Evolutionary conservation across 2,797 vertebrate species (phyloP).

Genomic region (Rhinatrema bivittatum): DNA sequence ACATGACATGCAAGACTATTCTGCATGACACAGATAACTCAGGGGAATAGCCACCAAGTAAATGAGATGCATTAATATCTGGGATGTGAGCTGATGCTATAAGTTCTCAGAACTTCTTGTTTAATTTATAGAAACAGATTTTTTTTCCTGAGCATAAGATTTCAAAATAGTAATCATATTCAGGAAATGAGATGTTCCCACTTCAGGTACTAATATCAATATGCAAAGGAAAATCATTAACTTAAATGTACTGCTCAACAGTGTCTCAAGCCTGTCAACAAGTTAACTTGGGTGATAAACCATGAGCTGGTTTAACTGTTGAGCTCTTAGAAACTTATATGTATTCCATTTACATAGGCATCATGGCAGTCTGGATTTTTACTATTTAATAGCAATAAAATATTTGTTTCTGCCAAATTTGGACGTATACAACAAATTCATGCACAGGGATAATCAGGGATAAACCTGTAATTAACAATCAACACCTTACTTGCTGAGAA

Average conservation of each 20-base stretch:
- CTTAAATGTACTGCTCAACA: conserved; percentile 42
- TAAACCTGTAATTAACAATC: no score
- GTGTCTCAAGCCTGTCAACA: conserved; percentile 48
- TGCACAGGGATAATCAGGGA: no score
- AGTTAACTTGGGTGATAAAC: conserved; percentile 43
- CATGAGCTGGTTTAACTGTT: no score
- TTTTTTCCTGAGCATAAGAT: conserved; percentile 64
- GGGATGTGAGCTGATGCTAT: conserved; percentile 82
- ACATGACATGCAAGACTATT: conserved; percentile 61
- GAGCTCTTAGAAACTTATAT: no score
- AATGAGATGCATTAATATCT: conserved; percentile 88
- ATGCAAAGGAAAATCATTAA: conserved; percentile 62
- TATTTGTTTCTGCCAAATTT: no score
- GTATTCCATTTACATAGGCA: no score
- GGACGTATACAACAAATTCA: no score
- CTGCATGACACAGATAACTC: conserved; percentile 88
- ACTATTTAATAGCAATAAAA: conserved; percentile 19
- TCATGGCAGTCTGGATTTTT: conserved; percentile 33
- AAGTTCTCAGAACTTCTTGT: conserved; percentile 84
- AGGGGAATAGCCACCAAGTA: conserved; percentile 63
- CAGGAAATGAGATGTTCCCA: conserved; percentile 54
- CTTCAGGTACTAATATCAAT: conserved; percentile 61
- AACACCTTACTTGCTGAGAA: no score
- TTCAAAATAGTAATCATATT: conserved; percentile 60
- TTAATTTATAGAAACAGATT: conserved; percentile 75